A percentile compares a stretch with the other conserved stretches of the same genome.
These are phyloP conservation scores for Drosophila atripex DNA, from an alignment of 2,888 invertebrate species.

Conservation along the genomic window DNA sequence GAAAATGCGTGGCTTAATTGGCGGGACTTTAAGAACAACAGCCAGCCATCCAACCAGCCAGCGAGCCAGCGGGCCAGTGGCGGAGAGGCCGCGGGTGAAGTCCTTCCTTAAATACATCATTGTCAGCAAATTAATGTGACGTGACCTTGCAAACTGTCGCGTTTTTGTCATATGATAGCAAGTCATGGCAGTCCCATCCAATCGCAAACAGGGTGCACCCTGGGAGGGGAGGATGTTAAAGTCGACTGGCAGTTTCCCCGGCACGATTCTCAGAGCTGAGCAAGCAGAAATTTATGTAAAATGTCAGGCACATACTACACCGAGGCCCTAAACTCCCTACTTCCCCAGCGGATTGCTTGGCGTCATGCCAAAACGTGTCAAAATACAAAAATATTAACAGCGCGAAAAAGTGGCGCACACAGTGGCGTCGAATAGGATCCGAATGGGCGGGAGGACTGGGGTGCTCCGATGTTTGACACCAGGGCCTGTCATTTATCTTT, in stretches of 20 bases:
- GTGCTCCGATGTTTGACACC: slow-evolving; percentile 43
- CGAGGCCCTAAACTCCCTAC: slow-evolving; percentile 24
- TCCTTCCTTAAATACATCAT: slow-evolving; percentile 67
- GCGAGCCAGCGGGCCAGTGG: background rate
- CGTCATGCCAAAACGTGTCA: slow-evolving; percentile 77
- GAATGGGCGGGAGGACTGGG: background rate
- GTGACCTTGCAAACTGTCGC: slow-evolving; percentile 80
- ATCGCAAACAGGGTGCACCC: background rate
- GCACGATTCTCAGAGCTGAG: slow-evolving; percentile 59
- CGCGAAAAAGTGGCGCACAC: slow-evolving; percentile 63
- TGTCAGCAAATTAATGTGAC: slow-evolving; percentile 81
- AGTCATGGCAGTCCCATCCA: slow-evolving; percentile 49
- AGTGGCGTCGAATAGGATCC: background rate
- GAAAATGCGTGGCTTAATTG: slow-evolving; percentile 62
- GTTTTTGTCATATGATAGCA: slow-evolving; percentile 71
- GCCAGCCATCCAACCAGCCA: slow-evolving; percentile 7
- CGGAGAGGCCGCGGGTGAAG: background rate
- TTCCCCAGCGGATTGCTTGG: slow-evolving; percentile 18
- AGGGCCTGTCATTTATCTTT: slow-evolving; percentile 15
- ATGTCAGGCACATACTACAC: slow-evolving; percentile 54
- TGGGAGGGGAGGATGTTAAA: slow-evolving; percentile 2
- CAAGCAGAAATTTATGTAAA: slow-evolving; percentile 76
- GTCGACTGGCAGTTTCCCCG: slow-evolving; percentile 43
- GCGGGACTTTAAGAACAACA: slow-evolving; percentile 59
- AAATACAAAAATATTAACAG: slow-evolving; percentile 75